Percentiles rank a stretch among this genome's conserved stretches.
Conservation (phyloP, 2,113 vertebrate species). For the Porphyrio hochstetteri region DNA sequence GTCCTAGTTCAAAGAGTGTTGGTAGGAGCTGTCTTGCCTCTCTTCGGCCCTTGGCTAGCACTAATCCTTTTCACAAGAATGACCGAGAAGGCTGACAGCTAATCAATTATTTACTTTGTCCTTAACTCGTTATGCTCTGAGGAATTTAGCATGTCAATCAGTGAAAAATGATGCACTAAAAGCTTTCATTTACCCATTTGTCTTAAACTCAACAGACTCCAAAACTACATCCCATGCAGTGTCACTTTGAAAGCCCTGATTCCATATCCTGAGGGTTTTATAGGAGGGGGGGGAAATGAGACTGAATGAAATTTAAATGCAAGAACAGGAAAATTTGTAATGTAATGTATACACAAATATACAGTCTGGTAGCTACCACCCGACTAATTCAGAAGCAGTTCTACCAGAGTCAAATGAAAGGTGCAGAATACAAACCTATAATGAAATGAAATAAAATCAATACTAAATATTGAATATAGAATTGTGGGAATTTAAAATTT, state of each 20-base stretch:
- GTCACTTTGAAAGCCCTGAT: neutral
- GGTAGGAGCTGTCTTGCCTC: neutral
- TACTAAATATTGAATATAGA: neutral
- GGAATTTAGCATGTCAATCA: constrained; percentile 37
- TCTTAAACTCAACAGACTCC: neutral
- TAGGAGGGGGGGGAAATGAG: neutral
- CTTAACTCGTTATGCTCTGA: constrained; percentile 42
- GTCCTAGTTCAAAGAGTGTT: neutral
- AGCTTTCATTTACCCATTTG: neutral
- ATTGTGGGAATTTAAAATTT: neutral
- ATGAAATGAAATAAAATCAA: neutral
- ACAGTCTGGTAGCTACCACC: neutral
- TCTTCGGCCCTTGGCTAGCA: neutral
- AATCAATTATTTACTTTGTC: constrained; percentile 58
- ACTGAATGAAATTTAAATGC: neutral
- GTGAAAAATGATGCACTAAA: neutral
- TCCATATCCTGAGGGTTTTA: neutral
- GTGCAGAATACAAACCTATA: neutral
- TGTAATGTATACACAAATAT: neutral
- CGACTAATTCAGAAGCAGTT: neutral
- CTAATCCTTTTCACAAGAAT: neutral
- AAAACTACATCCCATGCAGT: neutral
- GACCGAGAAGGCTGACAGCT: constrained; percentile 38
- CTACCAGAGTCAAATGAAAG: neutral
- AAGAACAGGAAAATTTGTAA: neutral